Percentiles rank a stretch among this genome's conserved stretches.
Conservation (phyloP, 2,888 invertebrate species). For the Quadroppia sp. region DNA sequence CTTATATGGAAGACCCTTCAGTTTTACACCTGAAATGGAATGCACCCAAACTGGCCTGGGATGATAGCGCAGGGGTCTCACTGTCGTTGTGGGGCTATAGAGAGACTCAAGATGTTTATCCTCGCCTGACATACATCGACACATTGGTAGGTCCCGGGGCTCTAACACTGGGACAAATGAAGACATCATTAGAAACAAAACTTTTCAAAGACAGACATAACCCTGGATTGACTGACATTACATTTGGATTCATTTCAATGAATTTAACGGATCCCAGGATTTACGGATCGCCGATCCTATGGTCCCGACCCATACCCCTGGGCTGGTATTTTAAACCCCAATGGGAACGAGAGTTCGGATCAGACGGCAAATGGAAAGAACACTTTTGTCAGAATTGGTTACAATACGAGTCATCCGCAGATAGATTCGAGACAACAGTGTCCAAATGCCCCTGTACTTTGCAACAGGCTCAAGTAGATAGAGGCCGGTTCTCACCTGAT, state of each 20-base stretch:
- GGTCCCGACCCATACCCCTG: slow-evolving; percentile 86
- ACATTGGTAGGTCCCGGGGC: slow-evolving; percentile 48
- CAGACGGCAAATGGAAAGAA: slow-evolving; percentile 67
- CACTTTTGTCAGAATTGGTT: slow-evolving; percentile 86
- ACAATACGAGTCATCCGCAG: slow-evolving; percentile 70
- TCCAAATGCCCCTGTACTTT: slow-evolving; percentile 78
- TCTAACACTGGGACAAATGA: slow-evolving; percentile 30
- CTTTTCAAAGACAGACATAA: slow-evolving; percentile 66
- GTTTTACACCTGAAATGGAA: slow-evolving; percentile 78
- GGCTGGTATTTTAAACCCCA: slow-evolving; percentile 88
- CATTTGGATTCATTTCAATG: slow-evolving; percentile 80
- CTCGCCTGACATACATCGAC: slow-evolving; percentile 73
- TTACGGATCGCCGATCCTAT: slow-evolving; percentile 71
- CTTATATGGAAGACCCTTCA: slow-evolving; percentile 68
- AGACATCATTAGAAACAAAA: slow-evolving; percentile 55
- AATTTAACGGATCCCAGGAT: slow-evolving; percentile 74
- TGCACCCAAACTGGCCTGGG: slow-evolving; percentile 72
- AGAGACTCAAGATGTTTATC: slow-evolving; percentile 53
- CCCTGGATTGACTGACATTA: slow-evolving; percentile 65
- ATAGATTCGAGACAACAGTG: slow-evolving; percentile 62
- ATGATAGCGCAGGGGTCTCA: slow-evolving; percentile 59
- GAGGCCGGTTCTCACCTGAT: slow-evolving; percentile 87
- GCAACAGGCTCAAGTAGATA: slow-evolving; percentile 82
- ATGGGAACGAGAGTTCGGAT: slow-evolving; percentile 76
- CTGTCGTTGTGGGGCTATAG: slow-evolving; percentile 82